Conservation (phyloP, 2,113 vertebrate species). For the Danio rerio region GRCz12tu NC_133183.1:57207501-57208000, state of each 20-base stretch:
- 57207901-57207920: background rate
- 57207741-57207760: background rate
- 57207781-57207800: background rate
- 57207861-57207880: background rate
- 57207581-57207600: no score
- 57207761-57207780: background rate
- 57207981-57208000: background rate
- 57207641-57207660: no score
- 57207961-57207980: background rate
- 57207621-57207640: no score
- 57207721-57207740: no score
- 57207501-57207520: no score
- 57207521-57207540: no score
- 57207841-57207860: constrained; percentile 31
- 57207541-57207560: no score
- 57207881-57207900: background rate
- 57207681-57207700: no score
- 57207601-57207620: no score
- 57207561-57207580: no score
- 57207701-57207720: no score
- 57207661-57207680: no score
- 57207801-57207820: background rate
- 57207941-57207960: constrained; percentile 1
- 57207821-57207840: background rate
- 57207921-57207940: constrained; percentile 7